A percentile compares a stretch with the other conserved stretches of the same genome.
Conservation (phyloP, 2,888 invertebrate genomes). For the Aspidiotus destructor region DNA sequence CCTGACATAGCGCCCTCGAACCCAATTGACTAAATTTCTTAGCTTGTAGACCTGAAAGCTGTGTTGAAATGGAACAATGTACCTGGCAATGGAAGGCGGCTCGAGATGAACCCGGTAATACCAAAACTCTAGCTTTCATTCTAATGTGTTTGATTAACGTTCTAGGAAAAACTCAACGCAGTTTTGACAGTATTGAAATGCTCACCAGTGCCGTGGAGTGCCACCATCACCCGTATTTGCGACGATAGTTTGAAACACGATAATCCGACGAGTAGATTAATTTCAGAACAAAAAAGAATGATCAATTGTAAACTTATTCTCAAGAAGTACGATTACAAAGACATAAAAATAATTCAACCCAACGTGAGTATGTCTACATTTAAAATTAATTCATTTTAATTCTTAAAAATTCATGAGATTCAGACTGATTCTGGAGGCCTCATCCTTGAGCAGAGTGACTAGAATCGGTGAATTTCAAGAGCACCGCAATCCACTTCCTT, state of each 20-base stretch:
- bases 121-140: too few relatives aligned
- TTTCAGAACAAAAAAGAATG: slow-evolving; percentile 39
- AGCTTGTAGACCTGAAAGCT: too few relatives aligned
- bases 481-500: too few relatives aligned
- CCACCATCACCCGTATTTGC: slow-evolving; percentile 40
- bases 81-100: too few relatives aligned
- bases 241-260: slow-evolving; percentile 39
- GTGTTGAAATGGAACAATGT: too few relatives aligned
- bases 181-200: slow-evolving; percentile 41
- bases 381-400: background rate
- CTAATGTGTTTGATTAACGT: background rate
- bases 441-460: too few relatives aligned
- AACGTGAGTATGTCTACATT: slow-evolving; percentile 28
- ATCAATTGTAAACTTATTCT: slow-evolving; percentile 44
- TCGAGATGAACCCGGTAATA: too few relatives aligned
- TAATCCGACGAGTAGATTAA: slow-evolving; percentile 24
- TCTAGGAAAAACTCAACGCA: slow-evolving; percentile 41
- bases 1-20: too few relatives aligned
- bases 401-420: background rate
- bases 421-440: too few relatives aligned
- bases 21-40: too few relatives aligned
- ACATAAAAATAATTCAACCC: slow-evolving; percentile 36
- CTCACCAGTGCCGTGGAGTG: slow-evolving; percentile 44
- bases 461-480: too few relatives aligned
- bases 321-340: slow-evolving; percentile 44